Conservation (phyloP, 2,113 vertebrate genomes). For the Oplegnathus fasciatus region DNA sequence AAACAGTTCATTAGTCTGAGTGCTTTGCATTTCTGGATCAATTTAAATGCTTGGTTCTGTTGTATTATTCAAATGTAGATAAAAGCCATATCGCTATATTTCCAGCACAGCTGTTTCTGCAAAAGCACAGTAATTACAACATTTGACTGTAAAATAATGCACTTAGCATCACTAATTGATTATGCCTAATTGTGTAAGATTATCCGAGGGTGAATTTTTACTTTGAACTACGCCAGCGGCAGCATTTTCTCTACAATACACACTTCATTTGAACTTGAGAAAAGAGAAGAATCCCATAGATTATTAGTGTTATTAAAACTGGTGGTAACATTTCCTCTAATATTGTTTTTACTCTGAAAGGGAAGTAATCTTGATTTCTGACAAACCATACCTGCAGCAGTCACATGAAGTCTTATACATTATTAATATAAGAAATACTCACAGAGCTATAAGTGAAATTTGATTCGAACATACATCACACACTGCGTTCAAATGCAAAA, state of each 20-base stretch:
- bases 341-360: background rate
- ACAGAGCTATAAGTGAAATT: background rate
- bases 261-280: background rate
- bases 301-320: background rate
- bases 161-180: conserved; percentile 48
- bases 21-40: background rate
- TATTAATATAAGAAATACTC: background rate
- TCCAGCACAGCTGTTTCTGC: conserved; percentile 8
- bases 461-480: background rate
- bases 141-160: conserved; percentile 32
- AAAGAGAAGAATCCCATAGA: background rate
- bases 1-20: background rate
- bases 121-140: conserved; percentile 30
- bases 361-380: background rate
- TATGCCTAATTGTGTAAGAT: conserved; percentile 26
- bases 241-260: background rate
- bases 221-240: background rate
- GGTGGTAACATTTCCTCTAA: background rate
- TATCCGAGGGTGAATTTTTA: conserved; percentile 28
- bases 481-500: conserved; percentile 1
- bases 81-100: conserved; percentile 23
- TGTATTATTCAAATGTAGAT: conserved; percentile 35
- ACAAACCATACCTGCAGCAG: background rate
- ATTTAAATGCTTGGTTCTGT: conserved; percentile 27
- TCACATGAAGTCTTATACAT: background rate